Base-by-base conservation (phyloP, 2,888 invertebrate genomes). In the Drosophila prostipennis region DNA sequence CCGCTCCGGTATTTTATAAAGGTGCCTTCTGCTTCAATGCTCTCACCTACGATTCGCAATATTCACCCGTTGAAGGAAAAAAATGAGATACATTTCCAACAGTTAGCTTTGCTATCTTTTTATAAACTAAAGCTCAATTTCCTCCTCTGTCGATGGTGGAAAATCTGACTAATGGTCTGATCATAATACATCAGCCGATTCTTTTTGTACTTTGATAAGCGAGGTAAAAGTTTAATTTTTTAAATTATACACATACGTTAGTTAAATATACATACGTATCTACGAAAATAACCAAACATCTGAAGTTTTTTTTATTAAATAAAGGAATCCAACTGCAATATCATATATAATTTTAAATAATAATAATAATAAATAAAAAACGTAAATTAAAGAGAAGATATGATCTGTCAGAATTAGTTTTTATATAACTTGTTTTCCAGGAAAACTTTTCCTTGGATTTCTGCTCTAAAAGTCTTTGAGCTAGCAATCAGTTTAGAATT, bases 41-140 rank as follows among this genome's bases (percentile, higher is more conserved):
- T 37, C 42, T 40, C n/a, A 60, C 39, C 58, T 34, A 69, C 56
- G 46, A 51, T 59, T 70, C 74, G 74, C 52, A 57, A 76, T 64
- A 67, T 80, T 68, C 53, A 70, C 68, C 60, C 69, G 14, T 63
- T 10, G 13, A 29, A 56, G 11, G 10, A 11, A 34, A 48, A 39
- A 29, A 14, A 58, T 19, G 10, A 61, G 26, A 34, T 48, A 76
- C 89, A 88, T 79, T 89, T 89, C 88, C 88, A 89, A 70, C 67
- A 69, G 14, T 29, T 46, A 46, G 80, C 82, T 37, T 74, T 74
- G 76, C 77, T 77, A 65, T 23, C 40, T 67, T 54, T 42, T 48
- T 67, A 48, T 43, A 67, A 64, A 29, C 26, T 40, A 63, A n/a
- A 63, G 53, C 63, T 53, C 39, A 34, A 54, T 46, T 46, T 40